Percentiles rank a stretch among this genome's conserved stretches.
Evolutionary conservation across 2,113 vertebrate species (phyloP).

Genomic region (Martes martes): DNA sequence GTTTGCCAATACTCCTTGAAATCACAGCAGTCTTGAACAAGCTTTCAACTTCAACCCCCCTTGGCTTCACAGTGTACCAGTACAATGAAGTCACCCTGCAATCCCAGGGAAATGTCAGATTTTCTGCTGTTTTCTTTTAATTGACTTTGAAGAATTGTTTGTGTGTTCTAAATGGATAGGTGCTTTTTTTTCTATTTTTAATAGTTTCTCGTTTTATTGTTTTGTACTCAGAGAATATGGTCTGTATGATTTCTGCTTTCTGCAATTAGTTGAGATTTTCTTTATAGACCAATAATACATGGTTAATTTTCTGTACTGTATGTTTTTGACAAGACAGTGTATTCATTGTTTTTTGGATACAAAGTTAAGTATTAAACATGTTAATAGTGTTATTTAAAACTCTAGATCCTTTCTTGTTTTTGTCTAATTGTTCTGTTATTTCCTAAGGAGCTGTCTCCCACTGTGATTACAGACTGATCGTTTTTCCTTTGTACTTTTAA

Average conservation of each 20-base stretch:
- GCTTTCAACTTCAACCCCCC: neutral
- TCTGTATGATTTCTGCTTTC: neutral
- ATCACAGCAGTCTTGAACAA: neutral
- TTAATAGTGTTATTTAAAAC: conserved; percentile 25
- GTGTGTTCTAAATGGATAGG: neutral
- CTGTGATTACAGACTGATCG: neutral
- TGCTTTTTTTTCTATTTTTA: neutral
- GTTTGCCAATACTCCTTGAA: neutral
- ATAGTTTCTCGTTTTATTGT: conserved; percentile 10
- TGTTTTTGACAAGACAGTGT: conserved; percentile 18
- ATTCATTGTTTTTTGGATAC: neutral
- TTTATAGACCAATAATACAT: conserved; percentile 9
- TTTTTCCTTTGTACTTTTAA: conserved; percentile 38
- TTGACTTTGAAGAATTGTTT: conserved; percentile 11
- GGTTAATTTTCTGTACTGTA: conserved; percentile 19
- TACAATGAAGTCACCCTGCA: neutral
- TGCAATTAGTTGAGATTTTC: conserved; percentile 18
- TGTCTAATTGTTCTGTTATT: conserved; percentile 26
- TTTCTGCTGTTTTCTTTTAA: neutral
- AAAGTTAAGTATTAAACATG: conserved; percentile 39
- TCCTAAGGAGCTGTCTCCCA: neutral
- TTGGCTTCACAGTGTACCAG: neutral
- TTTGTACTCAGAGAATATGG: neutral
- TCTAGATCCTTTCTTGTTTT: neutral
- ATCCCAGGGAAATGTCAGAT: neutral